A percentile compares a stretch with the other conserved stretches of the same genome.
These are phyloP conservation scores for Ennomos fuscantarius DNA, from an alignment of 2,888 invertebrate species.

Conservation along the genomic window DNA sequence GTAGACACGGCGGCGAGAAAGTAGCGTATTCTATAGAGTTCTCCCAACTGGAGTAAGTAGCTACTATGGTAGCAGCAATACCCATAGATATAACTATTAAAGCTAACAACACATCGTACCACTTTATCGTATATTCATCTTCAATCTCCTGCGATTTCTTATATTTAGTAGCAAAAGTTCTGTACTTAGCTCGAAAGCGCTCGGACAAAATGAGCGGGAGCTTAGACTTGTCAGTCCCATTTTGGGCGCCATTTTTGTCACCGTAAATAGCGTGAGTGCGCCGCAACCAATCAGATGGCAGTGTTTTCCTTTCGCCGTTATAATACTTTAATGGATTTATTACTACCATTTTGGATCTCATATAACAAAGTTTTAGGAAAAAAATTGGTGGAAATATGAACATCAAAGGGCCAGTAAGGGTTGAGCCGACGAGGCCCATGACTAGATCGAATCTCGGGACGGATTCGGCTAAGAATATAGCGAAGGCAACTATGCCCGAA, in stretches of 20 bases:
- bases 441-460: constrained; percentile 94
- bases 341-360: constrained; percentile 61
- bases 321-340: constrained; percentile 29
- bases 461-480: constrained; percentile 91
- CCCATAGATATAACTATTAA: constrained; percentile 87
- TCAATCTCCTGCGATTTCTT: constrained; percentile 39
- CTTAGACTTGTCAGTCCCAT: constrained; percentile 47
- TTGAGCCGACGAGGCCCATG: constrained; percentile 94
- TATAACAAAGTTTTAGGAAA: constrained; percentile 88
- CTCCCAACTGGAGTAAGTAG: constrained; percentile 89
- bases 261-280: constrained; percentile 19
- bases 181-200: constrained; percentile 54
- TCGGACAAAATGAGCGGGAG: constrained; percentile 54
- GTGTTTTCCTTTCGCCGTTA: constrained; percentile 10
- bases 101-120: constrained; percentile 82
- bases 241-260: constrained; percentile 10
- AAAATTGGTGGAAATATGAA: constrained; percentile 94
- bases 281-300: constrained; percentile 22
- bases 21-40: constrained; percentile 87
- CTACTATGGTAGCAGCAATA: constrained; percentile 86
- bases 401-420: constrained; percentile 92
- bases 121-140: constrained; percentile 62
- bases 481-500: constrained; percentile 88
- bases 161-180: constrained; percentile 58
- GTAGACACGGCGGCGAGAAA: constrained; percentile 90